Percentiles rank a stretch among this genome's conserved stretches.
These are phyloP conservation scores for Agonopterix alstromeriana DNA, from an alignment of 2,888 invertebrate genomes.

Conservation along the genomic window DNA sequence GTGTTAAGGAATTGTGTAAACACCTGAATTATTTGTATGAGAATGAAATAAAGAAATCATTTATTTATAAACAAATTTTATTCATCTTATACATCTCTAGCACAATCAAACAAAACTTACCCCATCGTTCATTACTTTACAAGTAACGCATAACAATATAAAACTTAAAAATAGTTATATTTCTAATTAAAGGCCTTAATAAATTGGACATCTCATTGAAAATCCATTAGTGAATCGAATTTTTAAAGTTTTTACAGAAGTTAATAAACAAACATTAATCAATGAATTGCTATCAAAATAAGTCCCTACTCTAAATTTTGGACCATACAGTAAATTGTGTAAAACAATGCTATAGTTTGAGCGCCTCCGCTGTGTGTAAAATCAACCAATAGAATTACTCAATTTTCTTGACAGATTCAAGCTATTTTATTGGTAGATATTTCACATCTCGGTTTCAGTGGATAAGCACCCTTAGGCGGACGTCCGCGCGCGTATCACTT, in stretches of 20 bases:
- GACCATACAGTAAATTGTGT: too few species aligned
- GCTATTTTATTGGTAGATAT: too few species aligned
- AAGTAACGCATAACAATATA: slow-evolving; percentile 53
- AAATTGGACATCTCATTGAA: slow-evolving; percentile 34
- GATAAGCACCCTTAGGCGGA: too few species aligned
- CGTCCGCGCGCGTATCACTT: too few species aligned
- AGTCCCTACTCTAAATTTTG: too few species aligned
- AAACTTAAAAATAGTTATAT: slow-evolving; percentile 26
- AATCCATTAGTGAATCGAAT: slow-evolving; percentile 24
- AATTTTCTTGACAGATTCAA: too few species aligned
- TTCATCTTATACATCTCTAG: slow-evolving; percentile 58
- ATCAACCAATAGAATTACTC: too few species aligned
- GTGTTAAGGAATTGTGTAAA: neutral
- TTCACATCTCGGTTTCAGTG: too few species aligned
- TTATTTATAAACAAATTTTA: slow-evolving; percentile 44
- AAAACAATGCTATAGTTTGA: too few species aligned
- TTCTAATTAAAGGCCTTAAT: slow-evolving; percentile 27
- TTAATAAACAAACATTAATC: neutral
- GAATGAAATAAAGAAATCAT: slow-evolving; percentile 10
- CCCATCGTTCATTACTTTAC: slow-evolving; percentile 46
- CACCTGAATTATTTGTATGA: slow-evolving; percentile 1
- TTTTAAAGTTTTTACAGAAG: slow-evolving; percentile 1
- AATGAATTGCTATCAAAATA: too few species aligned
- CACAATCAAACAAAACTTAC: slow-evolving; percentile 60
- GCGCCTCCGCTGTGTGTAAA: too few species aligned